A percentile compares a stretch with the other conserved stretches of the same genome.
Evolutionary conservation across 1,140 invertebrate species (phyloP).

Genomic region (Drosophila lacertosa): DNA sequence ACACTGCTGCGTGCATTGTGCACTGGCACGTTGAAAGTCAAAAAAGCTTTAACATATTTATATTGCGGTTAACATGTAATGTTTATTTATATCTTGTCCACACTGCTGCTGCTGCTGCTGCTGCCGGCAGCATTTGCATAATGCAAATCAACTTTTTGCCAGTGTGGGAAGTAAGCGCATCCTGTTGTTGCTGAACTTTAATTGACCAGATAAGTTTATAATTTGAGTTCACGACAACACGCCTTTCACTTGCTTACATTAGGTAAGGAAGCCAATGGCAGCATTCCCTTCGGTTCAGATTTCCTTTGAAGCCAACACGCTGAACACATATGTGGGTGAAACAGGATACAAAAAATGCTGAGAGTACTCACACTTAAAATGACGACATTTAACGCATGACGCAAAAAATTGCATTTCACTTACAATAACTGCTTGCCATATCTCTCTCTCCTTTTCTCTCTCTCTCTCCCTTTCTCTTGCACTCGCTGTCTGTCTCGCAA

Average conservation of each 20-base stretch:
- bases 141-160: constrained; percentile 54
- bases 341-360: constrained; percentile 18
- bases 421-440: constrained; percentile 11
- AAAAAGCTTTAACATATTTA: constrained; percentile 61
- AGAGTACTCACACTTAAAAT: constrained; percentile 18
- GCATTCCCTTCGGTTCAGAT: not conserved
- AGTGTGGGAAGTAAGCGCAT: constrained; percentile 27
- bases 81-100: constrained; percentile 65
- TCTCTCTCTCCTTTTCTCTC: not conserved
- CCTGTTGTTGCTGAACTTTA: constrained; percentile 48
- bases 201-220: constrained; percentile 47
- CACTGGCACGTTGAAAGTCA: constrained; percentile 42
- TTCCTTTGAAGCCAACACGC: not conserved
- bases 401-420: constrained; percentile 73
- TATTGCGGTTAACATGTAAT: constrained; percentile 65
- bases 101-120: constrained; percentile 28
- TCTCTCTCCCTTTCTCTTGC: not conserved
- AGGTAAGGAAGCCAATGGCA: constrained; percentile 5
- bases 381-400: constrained; percentile 61
- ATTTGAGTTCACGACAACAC: constrained; percentile 32
- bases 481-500: constrained; percentile 7
- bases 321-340: not conserved
- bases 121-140: constrained; percentile 60
- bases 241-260: constrained; percentile 42
- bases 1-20: constrained; percentile 8